Evolutionary conservation across 2,797 vertebrate species (phyloP).

Genomic region (Orientallactaga sibirica): DNA sequence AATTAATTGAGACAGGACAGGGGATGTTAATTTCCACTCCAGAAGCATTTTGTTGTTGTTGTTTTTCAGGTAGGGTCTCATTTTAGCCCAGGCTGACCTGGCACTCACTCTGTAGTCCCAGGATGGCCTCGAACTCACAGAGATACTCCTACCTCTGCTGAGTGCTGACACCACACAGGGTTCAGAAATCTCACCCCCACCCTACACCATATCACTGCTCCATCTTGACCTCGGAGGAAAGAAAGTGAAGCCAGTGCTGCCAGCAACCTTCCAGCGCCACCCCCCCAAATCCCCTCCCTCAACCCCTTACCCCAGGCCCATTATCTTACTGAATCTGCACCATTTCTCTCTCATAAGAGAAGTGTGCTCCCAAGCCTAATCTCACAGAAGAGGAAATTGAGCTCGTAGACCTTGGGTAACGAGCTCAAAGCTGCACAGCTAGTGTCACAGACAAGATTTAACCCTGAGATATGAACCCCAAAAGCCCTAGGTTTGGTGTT

Average conservation of each 20-base stretch:
- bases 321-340: conserved; percentile 76
- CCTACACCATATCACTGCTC: conserved; percentile 56
- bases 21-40: not conserved
- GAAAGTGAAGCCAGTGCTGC: conserved; percentile 57
- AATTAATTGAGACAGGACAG: not conserved
- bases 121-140: too few species aligned
- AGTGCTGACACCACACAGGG: too few species aligned
- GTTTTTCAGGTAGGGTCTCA: too few species aligned
- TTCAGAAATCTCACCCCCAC: not conserved
- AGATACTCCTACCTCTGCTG: too few species aligned
- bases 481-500: not conserved
- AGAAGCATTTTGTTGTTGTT: not conserved
- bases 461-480: conserved; percentile 22
- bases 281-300: not conserved
- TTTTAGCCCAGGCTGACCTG: too few species aligned
- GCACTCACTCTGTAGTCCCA: too few species aligned
- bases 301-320: not conserved
- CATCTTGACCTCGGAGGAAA: conserved; percentile 75
- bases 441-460: conserved; percentile 41
- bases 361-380: conserved; percentile 36
- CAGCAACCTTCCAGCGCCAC: not conserved
- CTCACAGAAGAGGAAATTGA: conserved; percentile 67
- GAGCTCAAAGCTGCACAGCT: conserved; percentile 49
- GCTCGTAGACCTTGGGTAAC: conserved; percentile 68
- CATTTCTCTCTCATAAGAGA: conserved; percentile 20